Evolutionary conservation across 2,888 invertebrate species (phyloP).

Genomic region (Petrophora chlorosata): DNA sequence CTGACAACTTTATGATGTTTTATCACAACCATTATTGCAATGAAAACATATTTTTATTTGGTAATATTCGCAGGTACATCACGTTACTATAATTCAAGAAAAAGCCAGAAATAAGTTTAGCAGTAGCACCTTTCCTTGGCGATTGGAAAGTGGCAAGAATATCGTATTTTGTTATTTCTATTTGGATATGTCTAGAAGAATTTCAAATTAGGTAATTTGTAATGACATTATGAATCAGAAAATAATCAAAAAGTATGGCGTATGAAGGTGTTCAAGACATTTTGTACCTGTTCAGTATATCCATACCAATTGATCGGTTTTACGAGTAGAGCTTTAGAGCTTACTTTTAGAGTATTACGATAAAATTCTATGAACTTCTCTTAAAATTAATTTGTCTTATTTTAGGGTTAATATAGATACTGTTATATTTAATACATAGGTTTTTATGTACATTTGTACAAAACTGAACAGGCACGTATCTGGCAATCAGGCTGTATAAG

Average conservation of each 20-base stretch:
- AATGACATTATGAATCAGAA: background rate
- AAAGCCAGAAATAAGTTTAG: slow-evolving; percentile 8
- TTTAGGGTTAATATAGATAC: slow-evolving; percentile 3
- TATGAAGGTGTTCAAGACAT: no score
- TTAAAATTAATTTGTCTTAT: slow-evolving; percentile 8
- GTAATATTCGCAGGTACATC: slow-evolving; percentile 73
- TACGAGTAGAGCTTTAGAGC: no score
- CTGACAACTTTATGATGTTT: slow-evolving; percentile 69
- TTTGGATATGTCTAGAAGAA: background rate
- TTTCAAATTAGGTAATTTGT: no score
- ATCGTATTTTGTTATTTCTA: background rate
- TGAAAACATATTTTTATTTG: slow-evolving; percentile 67
- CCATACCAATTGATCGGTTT: background rate
- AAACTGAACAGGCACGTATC: slow-evolving; percentile 33
- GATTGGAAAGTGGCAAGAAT: slow-evolving; percentile 28
- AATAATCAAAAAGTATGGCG: background rate
- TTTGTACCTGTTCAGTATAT: slow-evolving; percentile 12
- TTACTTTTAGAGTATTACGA: no score
- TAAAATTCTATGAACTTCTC: background rate
- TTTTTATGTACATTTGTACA: slow-evolving; percentile 11
- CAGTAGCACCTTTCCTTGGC: slow-evolving; percentile 8
- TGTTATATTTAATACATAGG: background rate
- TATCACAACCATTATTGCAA: slow-evolving; percentile 82
- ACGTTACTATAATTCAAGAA: slow-evolving; percentile 41
- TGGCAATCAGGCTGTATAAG: slow-evolving; percentile 31